Percentiles rank a stretch among this genome's conserved stretches.
Conservation (phyloP, 2,888 invertebrate species). For the Acrocera orbiculus region DNA sequence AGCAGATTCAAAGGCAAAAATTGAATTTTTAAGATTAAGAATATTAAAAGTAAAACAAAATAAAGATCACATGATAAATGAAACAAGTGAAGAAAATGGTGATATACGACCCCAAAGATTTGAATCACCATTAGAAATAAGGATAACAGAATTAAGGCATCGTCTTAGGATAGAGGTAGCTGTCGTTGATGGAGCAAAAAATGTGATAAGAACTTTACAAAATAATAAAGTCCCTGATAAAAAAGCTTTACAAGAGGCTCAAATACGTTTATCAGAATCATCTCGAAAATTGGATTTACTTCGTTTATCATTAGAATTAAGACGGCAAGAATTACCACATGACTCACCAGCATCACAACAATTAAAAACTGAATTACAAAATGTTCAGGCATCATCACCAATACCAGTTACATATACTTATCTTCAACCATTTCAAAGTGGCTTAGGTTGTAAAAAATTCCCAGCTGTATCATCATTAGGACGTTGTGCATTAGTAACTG, state of each 20-base stretch:
- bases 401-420: constrained; percentile 52
- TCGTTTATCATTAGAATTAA: constrained; percentile 76
- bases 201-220: constrained; percentile 87
- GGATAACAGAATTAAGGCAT: constrained; percentile 90
- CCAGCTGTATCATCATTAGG: constrained; percentile 38
- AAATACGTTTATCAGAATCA: constrained; percentile 80
- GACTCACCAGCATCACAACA: constrained; percentile 70
- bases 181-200: constrained; percentile 94
- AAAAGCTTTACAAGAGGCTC: constrained; percentile 91
- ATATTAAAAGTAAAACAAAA: constrained; percentile 64
- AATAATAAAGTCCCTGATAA: constrained; percentile 85
- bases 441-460: constrained; percentile 37
- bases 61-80: constrained; percentile 40
- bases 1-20: constrained; percentile 90
- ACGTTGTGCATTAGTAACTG: constrained; percentile 76
- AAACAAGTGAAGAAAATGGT: constrained; percentile 29
- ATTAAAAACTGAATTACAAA: constrained; percentile 59
- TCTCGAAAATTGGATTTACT: constrained; percentile 90
- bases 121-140: constrained; percentile 68
- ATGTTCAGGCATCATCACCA: constrained; percentile 50
- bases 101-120: constrained; percentile 33
- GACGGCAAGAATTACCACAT: constrained; percentile 71
- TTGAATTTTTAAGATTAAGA: constrained; percentile 91
- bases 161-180: constrained; percentile 90
- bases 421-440: constrained; percentile 44